Conservation (phyloP, 2,888 invertebrate species). For the Dicyrtoma fusca region DNA sequence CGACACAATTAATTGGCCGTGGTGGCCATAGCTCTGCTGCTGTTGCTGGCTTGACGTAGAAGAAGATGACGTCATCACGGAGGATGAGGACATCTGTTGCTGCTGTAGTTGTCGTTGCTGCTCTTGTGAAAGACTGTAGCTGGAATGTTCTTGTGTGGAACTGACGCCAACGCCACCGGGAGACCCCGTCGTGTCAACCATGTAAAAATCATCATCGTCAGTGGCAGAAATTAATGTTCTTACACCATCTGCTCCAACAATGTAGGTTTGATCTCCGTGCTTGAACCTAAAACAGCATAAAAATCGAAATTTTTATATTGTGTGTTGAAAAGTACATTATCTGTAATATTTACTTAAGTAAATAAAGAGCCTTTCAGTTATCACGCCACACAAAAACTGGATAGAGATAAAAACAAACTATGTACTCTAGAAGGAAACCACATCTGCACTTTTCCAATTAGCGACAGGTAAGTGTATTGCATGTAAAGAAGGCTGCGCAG, state of each 20-base stretch:
- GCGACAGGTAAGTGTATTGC: no score
- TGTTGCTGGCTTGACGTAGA: constrained; percentile 22
- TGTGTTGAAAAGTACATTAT: no score
- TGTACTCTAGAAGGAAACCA: no score
- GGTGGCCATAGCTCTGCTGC: constrained; percentile 11
- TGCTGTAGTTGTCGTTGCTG: constrained; percentile 29
- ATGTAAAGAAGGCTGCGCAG: no score
- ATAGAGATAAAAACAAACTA: no score
- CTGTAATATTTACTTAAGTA: no score
- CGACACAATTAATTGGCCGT: constrained; percentile 28
- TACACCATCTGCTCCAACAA: constrained; percentile 20
- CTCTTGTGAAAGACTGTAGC: constrained; percentile 33
- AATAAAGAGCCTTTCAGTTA: no score
- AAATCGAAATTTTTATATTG: neutral
- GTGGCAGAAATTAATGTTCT: constrained; percentile 26
- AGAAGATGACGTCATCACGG: neutral
- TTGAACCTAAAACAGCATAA: constrained; percentile 56
- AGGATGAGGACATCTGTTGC: constrained; percentile 21
- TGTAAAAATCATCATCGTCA: constrained; percentile 35
- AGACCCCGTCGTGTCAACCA: no score
- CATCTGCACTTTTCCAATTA: no score
- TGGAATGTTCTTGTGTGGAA: constrained; percentile 7
- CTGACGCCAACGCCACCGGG: constrained; percentile 21
- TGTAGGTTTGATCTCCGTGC: constrained; percentile 59
- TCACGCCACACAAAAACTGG: no score